These are phyloP conservation scores for Dexiosoma caninum DNA, from an alignment of 2,888 invertebrate genomes.

Conservation along the genomic window DNA sequence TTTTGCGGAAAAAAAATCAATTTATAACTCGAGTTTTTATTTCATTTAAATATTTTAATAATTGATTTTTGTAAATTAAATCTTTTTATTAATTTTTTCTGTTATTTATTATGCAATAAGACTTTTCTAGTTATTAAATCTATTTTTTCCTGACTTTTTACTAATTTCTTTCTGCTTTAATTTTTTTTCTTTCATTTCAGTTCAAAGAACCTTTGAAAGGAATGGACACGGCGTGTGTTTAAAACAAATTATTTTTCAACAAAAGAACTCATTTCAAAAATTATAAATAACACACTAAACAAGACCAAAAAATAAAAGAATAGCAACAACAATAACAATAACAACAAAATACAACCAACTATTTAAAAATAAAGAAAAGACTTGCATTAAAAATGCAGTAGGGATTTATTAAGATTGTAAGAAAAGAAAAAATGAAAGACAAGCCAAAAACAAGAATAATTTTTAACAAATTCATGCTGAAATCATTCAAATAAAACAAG, in stretches of 20 bases:
- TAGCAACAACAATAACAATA: slow-evolving; percentile 20
- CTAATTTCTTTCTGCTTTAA: slow-evolving; percentile 29
- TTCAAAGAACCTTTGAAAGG: slow-evolving; percentile 90
- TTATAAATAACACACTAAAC: neutral
- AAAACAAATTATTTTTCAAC: slow-evolving; percentile 63
- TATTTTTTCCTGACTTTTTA: slow-evolving; percentile 78
- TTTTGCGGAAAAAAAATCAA: too few species aligned
- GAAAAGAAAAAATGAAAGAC: slow-evolving; percentile 8
- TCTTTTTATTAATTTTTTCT: neutral
- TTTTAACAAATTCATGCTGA: slow-evolving; percentile 32
- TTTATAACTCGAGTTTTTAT: too few species aligned
- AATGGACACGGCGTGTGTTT: slow-evolving; percentile 89
- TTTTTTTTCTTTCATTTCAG: slow-evolving; percentile 80
- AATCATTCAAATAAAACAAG: slow-evolving; percentile 43
- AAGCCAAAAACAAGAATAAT: slow-evolving; percentile 23
- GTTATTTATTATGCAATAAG: neutral
- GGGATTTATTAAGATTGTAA: slow-evolving; percentile 13
- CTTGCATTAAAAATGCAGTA: slow-evolving; percentile 30
- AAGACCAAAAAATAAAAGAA: slow-evolving; percentile 18
- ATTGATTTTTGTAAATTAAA: neutral
- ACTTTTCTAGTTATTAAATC: neutral
- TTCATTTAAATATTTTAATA: too few species aligned
- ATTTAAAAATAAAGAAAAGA: slow-evolving; percentile 31
- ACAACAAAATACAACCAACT: slow-evolving; percentile 7
- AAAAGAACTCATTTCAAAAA: slow-evolving; percentile 28